phyloP scores from a whole-genome alignment of 1,140 invertebrate genomes.

The Adoxophyes honmai region DNA sequence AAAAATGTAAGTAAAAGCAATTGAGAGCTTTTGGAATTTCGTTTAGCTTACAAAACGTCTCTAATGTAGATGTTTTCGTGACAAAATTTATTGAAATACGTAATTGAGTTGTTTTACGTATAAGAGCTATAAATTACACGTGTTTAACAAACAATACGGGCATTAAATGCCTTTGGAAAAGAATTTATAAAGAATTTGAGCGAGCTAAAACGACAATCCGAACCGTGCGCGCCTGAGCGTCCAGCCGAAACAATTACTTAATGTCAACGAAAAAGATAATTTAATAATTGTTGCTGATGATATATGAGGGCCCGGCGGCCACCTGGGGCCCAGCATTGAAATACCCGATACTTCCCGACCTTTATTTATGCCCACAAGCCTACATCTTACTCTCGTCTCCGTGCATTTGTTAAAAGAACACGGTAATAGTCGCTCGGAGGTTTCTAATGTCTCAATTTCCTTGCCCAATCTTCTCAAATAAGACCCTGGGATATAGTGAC shows the following conservation, averaged over 20 bases:
- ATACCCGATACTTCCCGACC: slow-evolving; percentile 60
- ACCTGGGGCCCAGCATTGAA: slow-evolving; percentile 67
- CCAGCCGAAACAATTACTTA: slow-evolving; percentile 73
- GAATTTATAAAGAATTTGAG: slow-evolving; percentile 43
- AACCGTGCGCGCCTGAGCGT: slow-evolving; percentile 47
- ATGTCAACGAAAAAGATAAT: slow-evolving; percentile 76
- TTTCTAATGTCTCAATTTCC: slow-evolving; percentile 76
- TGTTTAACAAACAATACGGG: not conserved
- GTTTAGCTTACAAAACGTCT: no score
- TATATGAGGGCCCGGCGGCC: slow-evolving; percentile 63
- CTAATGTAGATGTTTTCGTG: no score
- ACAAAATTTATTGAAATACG: not conserved
- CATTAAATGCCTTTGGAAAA: slow-evolving; percentile 5
- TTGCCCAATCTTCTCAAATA: slow-evolving; percentile 27
- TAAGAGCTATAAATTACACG: not conserved
- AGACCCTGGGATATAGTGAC: slow-evolving; percentile 25
- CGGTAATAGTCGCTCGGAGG: slow-evolving; percentile 68
- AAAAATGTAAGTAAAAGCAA: no score
- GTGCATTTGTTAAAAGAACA: slow-evolving; percentile 76
- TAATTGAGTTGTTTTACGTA: slow-evolving; percentile 10
- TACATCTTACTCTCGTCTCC: slow-evolving; percentile 68
- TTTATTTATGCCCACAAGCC: slow-evolving; percentile 70
- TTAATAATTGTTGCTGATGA: slow-evolving; percentile 74
- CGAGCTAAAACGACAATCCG: slow-evolving; percentile 52
- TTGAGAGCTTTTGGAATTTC: no score